Evolutionary conservation across 2,888 invertebrate genomes (phyloP), one percentile per base, ranked within the genome.

Genomic region (Sphaeridia pumilis): DNA sequence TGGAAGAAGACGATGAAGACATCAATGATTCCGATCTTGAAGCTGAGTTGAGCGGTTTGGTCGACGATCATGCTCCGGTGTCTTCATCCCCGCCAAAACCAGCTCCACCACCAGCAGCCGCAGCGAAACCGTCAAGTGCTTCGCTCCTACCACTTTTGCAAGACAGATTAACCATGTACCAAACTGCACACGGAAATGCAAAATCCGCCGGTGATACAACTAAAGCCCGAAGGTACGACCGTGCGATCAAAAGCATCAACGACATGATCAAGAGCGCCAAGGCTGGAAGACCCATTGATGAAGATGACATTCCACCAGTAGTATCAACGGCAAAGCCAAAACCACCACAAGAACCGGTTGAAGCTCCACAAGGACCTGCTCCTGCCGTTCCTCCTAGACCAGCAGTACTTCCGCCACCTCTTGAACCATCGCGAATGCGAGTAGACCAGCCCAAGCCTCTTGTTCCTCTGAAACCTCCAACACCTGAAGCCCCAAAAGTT

Each of bases 221-320:
- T 46, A 79, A 84, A 65, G 83, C 83, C 2, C 77, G 88, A 61
- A 78, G 88, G 60, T 85, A 82, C 67, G 76, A 71, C 14, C 78
- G 89, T 35, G 88, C 85, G 1, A 70, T 86, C 0, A 86, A 85
- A 72, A 86, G 83, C 0, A 69, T 90, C 4, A 79, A 83, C 63
- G 84, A 83, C 65, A 70, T 85, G 46, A 70, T 87, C 7, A 83
- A 81, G 63, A 80, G 82, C 70, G 83, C 82, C 0, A 78, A 78
- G 66, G 74, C 81, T 0, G 93, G 93, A 0, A 78, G 75, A 66
- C 65, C 75, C 0, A 74, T 93, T 25, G 80, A 81, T 63, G 78
- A 82, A 53, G 83, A 81, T 43, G 89, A 89, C 54, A 87, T 93
- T 56, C 94, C 93, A 0, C 90, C 90, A 1, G 68, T 70, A 20